Percentiles rank a stretch among this genome's conserved stretches.
Conservation (phyloP, 2,888 invertebrate genomes). For the Chrysotoxum bicinctum region DNA sequence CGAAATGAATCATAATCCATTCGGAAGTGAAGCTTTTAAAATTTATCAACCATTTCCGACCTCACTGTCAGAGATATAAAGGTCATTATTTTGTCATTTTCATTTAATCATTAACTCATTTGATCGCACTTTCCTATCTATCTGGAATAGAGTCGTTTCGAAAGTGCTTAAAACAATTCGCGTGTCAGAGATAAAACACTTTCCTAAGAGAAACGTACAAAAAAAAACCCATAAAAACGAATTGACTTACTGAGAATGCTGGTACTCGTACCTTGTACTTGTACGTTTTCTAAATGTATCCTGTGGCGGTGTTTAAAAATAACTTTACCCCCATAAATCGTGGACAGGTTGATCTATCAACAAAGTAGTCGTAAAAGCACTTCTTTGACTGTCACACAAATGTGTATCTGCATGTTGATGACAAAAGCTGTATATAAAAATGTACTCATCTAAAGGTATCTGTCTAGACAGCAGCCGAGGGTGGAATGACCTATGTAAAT, state of each 20-base stretch:
- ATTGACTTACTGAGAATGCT: neutral
- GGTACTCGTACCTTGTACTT: too few relatives aligned
- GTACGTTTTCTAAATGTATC: neutral
- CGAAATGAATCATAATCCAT: too few relatives aligned
- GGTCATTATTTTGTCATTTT: neutral
- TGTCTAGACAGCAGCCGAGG: slow-evolving; percentile 1
- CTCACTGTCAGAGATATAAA: too few relatives aligned
- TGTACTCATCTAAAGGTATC: neutral
- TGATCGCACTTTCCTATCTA: neutral
- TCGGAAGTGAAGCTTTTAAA: too few relatives aligned
- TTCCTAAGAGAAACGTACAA: neutral
- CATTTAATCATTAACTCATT: neutral
- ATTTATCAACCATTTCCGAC: too few relatives aligned
- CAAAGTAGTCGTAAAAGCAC: neutral
- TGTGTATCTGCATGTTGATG: neutral
- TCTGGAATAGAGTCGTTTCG: neutral
- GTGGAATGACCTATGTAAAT: neutral
- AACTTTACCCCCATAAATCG: neutral
- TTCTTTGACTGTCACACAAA: neutral
- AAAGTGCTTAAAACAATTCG: neutral
- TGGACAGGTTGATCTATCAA: slow-evolving; percentile 31
- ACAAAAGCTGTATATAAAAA: neutral
- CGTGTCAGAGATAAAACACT: neutral
- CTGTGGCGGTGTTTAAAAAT: slow-evolving; percentile 3
- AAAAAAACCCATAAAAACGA: neutral